Percentiles rank a stretch among this genome's conserved stretches.
phyloP scores from a whole-genome alignment of 1,140 invertebrate genomes.

The Yoshiicerus persimilis region DNA sequence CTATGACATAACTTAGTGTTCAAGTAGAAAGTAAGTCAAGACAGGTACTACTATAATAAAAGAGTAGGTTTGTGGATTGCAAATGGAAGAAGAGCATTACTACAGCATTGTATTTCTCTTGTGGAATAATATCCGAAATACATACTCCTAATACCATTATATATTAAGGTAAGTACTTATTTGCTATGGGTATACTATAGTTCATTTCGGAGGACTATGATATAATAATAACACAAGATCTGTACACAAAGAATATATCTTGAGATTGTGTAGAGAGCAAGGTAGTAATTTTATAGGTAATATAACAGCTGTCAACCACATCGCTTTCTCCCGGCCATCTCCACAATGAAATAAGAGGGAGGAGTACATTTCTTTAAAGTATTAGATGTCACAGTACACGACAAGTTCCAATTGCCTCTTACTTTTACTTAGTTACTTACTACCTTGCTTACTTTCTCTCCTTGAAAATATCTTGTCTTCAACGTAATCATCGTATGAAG shows the following conservation, averaged over 20 bases:
- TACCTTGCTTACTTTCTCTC: neutral
- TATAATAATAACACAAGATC: neutral
- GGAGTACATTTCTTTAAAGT: constrained; percentile 20
- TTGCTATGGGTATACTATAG: too few species aligned
- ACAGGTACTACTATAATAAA: constrained; percentile 18
- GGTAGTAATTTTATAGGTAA: constrained; percentile 17
- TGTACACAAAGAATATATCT: neutral
- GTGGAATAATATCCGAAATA: neutral
- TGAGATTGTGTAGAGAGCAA: neutral
- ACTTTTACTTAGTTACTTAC: neutral
- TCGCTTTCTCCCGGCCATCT: neutral
- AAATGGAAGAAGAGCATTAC: neutral
- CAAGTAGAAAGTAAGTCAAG: constrained; percentile 8
- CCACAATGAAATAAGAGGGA: constrained; percentile 20
- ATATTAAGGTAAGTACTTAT: neutral
- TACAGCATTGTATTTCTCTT: neutral
- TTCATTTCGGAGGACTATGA: too few species aligned
- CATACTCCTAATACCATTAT: neutral
- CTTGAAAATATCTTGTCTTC: neutral
- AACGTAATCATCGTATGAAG: neutral
- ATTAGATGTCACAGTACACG: constrained; percentile 12
- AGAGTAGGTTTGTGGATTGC: neutral
- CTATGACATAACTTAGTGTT: constrained; percentile 4
- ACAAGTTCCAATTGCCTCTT: constrained; percentile 7
- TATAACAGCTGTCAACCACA: constrained; percentile 15